Conservation (phyloP, 2,113 vertebrate genomes). For the Tichodroma muraria region DNA sequence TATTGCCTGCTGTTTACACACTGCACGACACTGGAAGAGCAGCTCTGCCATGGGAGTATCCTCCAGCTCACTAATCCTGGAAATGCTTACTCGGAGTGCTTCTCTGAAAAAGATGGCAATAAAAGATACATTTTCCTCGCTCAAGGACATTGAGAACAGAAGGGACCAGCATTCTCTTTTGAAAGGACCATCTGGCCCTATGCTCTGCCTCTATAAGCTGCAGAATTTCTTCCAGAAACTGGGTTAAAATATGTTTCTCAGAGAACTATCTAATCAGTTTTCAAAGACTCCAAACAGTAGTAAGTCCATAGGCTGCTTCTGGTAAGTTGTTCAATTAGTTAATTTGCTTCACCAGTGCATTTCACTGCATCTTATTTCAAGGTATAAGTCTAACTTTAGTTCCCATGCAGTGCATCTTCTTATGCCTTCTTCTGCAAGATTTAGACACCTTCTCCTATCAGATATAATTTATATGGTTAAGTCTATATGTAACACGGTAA, state of each 20-base stretch:
- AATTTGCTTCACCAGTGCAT: neutral
- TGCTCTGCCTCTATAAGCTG: neutral
- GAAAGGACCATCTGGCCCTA: slow-evolving; percentile 22
- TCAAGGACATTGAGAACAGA: slow-evolving; percentile 29
- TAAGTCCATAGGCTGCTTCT: neutral
- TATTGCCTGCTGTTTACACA: neutral
- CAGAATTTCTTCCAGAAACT: neutral
- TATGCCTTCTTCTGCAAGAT: neutral
- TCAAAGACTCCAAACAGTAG: neutral
- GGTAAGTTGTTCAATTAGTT: neutral
- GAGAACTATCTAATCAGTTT: neutral
- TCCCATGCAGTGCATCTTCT: neutral
- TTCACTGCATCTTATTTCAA: neutral
- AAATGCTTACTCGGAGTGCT: slow-evolving; percentile 22
- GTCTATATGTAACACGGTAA: neutral
- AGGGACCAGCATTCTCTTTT: neutral
- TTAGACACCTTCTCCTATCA: neutral
- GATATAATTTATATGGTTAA: neutral
- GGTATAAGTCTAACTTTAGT: neutral
- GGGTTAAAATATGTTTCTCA: neutral
- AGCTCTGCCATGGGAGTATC: neutral
- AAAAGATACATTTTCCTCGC: neutral
- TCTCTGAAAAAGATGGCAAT: neutral
- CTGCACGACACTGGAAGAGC: neutral
- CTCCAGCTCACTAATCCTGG: slow-evolving; percentile 29